phyloP scores from a whole-genome alignment of 1,140 invertebrate species.

The Drosophila subpulchrella region DNA sequence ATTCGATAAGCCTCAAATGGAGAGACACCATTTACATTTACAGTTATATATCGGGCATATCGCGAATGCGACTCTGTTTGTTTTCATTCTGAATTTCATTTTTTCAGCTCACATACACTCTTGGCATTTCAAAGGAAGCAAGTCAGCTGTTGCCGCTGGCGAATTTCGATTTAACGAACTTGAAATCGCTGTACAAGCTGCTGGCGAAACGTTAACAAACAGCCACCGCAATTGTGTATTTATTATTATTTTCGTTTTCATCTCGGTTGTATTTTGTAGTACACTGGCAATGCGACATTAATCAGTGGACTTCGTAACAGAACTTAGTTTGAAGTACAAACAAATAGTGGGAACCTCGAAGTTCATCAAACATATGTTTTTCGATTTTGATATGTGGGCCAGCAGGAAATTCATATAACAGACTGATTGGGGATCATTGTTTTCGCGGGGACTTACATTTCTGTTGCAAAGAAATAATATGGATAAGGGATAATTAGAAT shows the following conservation, averaged over 20 bases:
- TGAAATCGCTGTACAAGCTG: conserved; percentile 54
- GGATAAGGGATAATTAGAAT: conserved; percentile 6
- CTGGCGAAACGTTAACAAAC: conserved; percentile 53
- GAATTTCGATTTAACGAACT: conserved; percentile 64
- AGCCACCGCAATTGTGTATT: conserved; percentile 22
- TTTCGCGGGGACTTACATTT: conserved; percentile 4
- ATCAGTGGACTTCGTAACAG: neutral
- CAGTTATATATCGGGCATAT: conserved; percentile 52
- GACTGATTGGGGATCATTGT: conserved; percentile 10
- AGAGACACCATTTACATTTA: conserved; percentile 77
- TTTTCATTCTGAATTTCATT: conserved; percentile 30
- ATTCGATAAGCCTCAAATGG: conserved; percentile 77
- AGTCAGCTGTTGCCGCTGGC: conserved; percentile 65
- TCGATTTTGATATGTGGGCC: conserved; percentile 28
- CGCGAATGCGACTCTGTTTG: conserved; percentile 21
- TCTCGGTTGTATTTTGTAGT: conserved; percentile 18
- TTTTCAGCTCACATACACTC: conserved; percentile 17
- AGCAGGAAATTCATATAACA: conserved; percentile 37
- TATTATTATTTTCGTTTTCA: conserved; percentile 27
- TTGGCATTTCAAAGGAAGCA: conserved; percentile 31
- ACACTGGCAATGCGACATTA: conserved; percentile 11
- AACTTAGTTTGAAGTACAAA: conserved; percentile 2
- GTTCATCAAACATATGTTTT: conserved; percentile 26
- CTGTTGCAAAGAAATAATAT: neutral
- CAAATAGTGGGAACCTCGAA: neutral